Base-by-base conservation (phyloP, 2,888 invertebrate species). In the Ectemnius continuus region DNA sequence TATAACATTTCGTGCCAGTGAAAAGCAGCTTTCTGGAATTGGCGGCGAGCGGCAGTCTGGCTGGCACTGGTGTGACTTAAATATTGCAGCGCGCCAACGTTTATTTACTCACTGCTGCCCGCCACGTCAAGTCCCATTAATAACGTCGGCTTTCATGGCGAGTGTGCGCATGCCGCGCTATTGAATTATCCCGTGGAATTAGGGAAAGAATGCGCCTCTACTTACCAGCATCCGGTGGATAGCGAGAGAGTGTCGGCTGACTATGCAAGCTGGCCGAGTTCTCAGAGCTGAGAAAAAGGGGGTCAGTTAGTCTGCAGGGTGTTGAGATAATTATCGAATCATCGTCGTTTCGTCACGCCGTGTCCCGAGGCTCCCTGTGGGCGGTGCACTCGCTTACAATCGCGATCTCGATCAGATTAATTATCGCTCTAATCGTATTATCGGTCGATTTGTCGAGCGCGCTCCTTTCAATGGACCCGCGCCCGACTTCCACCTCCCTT, bases 371-470 rank as follows among this genome's bases (percentile, higher is more conserved):
- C 47, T 20, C 48, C 47, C 47, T 68, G 74, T 73, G 63, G 69
- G 76, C 67, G 62, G 70, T 61, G 36, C 36, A 73, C 73, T 72
- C 64, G 81, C 76, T 74, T 73, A 26, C 65, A 66, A 82, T 81
- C 73, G 80, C 70, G 77, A 81, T 77, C 84, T 16, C 65, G 65
- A 64, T 76, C 69, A 78, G 82, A 84, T 84, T 86, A 86, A 87
- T 87, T 88, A 89, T 88, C 88, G 84, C 82, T 85, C 84, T 87
- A 86, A 88, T 87, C 87, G 83, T 80, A 88, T 88, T 87, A 87
- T 86, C 84, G 83, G 78, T 73, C 83, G 83, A 85, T 86, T 86
- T 86, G 86, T 86, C 84, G 84, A 75, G 71, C 79, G 72, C 67
- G 73, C 71, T 36, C 78, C 80, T 85, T 79, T 82, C 75, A 78